Conservation (phyloP, 2,113 vertebrate genomes). For the Spheniscus mendiculus region DNA sequence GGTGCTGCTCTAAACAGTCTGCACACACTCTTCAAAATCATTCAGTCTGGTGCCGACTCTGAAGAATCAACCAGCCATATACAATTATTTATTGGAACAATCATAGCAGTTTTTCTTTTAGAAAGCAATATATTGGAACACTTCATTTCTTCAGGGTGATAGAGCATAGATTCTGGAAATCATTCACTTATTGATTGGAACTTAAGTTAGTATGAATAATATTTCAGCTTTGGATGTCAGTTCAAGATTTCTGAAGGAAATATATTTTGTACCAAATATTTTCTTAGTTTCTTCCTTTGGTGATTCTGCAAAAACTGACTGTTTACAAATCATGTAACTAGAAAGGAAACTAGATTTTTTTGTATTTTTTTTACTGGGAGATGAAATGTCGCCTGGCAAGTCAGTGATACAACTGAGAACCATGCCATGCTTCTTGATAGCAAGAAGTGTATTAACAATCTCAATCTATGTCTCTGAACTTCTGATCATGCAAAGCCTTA, state of each 20-base stretch:
- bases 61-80: neutral
- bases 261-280: neutral
- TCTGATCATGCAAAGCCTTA: neutral
- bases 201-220: neutral
- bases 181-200: slow-evolving; percentile 3
- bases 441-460: neutral
- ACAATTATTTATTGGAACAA: slow-evolving; percentile 14
- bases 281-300: neutral
- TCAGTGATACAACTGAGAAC: neutral
- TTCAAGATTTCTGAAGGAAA: neutral
- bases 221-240: neutral
- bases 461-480: neutral
- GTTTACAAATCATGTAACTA: neutral
- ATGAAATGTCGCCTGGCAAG: neutral
- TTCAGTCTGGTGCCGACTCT: neutral
- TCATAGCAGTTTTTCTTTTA: slow-evolving; percentile 16
- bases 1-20: neutral
- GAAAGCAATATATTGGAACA: neutral
- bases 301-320: neutral
- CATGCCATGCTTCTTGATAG: neutral
- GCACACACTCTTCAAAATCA: neutral
- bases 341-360: neutral
- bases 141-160: neutral
- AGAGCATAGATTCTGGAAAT: neutral
- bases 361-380: neutral